Conservation (phyloP, 2,113 vertebrate species). For the Glareola pratincola region DNA sequence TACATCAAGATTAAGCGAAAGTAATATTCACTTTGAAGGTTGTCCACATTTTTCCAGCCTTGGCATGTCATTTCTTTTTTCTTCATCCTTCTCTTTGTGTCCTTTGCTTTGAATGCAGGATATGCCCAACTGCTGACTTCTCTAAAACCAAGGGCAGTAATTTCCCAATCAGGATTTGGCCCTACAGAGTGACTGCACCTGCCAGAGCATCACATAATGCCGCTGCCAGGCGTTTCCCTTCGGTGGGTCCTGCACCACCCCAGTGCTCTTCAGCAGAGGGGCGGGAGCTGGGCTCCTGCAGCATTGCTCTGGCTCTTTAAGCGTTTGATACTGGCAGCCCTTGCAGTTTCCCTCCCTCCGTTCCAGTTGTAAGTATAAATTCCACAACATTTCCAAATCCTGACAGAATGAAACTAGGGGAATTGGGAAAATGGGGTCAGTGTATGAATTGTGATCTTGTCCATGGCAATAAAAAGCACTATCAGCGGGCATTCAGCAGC, state of each 20-base stretch:
- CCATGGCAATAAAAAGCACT: slow-evolving; percentile 49
- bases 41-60: background rate
- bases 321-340: slow-evolving; percentile 9
- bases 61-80: background rate
- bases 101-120: background rate
- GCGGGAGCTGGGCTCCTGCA: background rate
- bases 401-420: slow-evolving; percentile 61
- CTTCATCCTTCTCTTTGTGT: background rate
- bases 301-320: background rate
- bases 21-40: background rate
- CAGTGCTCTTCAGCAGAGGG: background rate
- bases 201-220: background rate
- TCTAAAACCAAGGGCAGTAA: background rate
- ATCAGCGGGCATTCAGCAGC: slow-evolving; percentile 3
- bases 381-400: slow-evolving; percentile 63
- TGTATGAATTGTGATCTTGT: slow-evolving; percentile 60
- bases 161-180: background rate
- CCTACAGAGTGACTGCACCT: background rate
- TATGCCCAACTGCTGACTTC: background rate
- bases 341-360: background rate
- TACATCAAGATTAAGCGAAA: background rate
- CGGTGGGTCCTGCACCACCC: background rate
- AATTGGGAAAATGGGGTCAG: slow-evolving; percentile 61
- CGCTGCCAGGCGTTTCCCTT: background rate
- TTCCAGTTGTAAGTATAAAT: slow-evolving; percentile 40